phyloP scores from a whole-genome alignment of 2,888 invertebrate genomes.

The Galerucella calmariensis region DNA sequence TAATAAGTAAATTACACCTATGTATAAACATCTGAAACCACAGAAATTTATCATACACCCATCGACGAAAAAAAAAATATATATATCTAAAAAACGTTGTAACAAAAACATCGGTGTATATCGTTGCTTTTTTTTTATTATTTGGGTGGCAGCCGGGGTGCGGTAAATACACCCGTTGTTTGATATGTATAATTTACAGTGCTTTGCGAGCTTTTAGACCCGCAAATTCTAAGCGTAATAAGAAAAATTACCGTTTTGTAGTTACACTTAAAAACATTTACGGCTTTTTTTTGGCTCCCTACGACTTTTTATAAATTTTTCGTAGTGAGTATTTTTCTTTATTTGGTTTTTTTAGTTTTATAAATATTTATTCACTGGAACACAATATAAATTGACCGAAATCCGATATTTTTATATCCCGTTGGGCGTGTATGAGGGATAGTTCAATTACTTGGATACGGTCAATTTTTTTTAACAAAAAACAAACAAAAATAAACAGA shows the following conservation, averaged over 20 bases:
- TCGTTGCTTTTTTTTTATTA: conserved; percentile 41
- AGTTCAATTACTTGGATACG: background rate
- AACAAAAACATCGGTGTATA: conserved; percentile 39
- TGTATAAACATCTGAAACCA: conserved; percentile 39
- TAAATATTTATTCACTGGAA: conserved; percentile 38
- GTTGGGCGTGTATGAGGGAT: background rate
- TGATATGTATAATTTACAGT: conserved; percentile 49
- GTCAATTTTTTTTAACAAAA: background rate
- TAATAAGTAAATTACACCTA: conserved; percentile 34
- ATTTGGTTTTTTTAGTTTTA: conserved; percentile 50
- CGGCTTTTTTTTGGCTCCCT: conserved; percentile 50
- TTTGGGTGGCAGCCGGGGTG: conserved; percentile 3
- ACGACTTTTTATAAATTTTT: conserved; percentile 57
- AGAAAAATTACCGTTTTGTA: conserved; percentile 23
- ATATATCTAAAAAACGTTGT: conserved; percentile 23
- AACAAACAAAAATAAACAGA: background rate
- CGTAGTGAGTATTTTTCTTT: conserved; percentile 45
- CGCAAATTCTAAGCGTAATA: conserved; percentile 42
- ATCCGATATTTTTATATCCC: background rate
- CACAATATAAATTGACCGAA: conserved; percentile 34
- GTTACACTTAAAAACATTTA: conserved; percentile 45
- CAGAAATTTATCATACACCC: conserved; percentile 36
- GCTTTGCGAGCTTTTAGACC: conserved; percentile 32
- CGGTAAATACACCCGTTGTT: conserved; percentile 43
- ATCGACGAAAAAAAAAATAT: conserved; percentile 35